These are phyloP conservation scores for Sesia bembeciformis DNA, from an alignment of 2,888 invertebrate genomes.

Conservation along the genomic window DNA sequence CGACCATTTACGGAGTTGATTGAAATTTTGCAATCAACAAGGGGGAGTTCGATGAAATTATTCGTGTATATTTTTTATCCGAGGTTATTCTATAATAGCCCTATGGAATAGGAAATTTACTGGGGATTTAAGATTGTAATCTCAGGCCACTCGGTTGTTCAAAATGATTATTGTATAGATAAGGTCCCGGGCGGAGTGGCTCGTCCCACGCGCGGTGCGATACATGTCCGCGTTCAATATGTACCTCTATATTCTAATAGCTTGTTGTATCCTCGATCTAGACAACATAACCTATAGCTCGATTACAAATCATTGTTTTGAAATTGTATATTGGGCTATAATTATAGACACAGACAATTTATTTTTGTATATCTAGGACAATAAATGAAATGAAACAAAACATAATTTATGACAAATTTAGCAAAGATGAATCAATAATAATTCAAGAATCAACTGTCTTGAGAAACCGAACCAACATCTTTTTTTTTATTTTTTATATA, in stretches of 20 bases:
- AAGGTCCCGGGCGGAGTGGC: conserved; percentile 48
- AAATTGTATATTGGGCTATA: too few species aligned
- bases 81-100: conserved; percentile 58
- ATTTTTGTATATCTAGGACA: too few species aligned
- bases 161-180: conserved; percentile 69
- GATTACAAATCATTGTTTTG: too few species aligned
- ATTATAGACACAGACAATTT: too few species aligned
- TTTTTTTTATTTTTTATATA: too few species aligned
- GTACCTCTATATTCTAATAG: conserved; percentile 18
- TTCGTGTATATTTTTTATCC: conserved; percentile 65
- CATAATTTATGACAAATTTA: too few species aligned
- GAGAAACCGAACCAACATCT: too few species aligned
- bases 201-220: conserved; percentile 49
- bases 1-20: conserved; percentile 71
- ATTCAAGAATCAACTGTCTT: too few species aligned
- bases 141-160: conserved; percentile 65
- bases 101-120: conserved; percentile 65
- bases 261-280: too few species aligned
- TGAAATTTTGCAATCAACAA: conserved; percentile 72
- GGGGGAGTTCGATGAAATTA: conserved; percentile 67
- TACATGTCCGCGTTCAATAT: conserved; percentile 20
- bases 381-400: too few species aligned
- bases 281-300: too few species aligned
- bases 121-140: conserved; percentile 69
- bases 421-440: too few species aligned